Base-by-base conservation (phyloP, 2,113 vertebrate genomes). In the Cebidichthys violaceus region DNA sequence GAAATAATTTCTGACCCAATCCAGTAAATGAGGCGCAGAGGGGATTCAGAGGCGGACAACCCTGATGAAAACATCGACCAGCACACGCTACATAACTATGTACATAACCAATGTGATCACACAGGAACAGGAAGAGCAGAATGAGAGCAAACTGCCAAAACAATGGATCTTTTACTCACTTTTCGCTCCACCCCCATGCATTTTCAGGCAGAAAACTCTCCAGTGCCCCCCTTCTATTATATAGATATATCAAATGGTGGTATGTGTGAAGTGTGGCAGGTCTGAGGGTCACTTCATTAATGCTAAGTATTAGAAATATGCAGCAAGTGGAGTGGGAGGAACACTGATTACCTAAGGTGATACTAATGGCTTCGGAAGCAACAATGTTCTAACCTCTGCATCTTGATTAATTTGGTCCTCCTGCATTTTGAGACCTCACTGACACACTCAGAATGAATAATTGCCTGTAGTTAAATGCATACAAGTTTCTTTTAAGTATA, bases 1-100 rank as follows among this genome's bases (percentile, higher is more conserved):
- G 66, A 82, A 81, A 83, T 88, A 43, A 77, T 82, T 74, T 70
- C 75, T 82, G 59, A 83, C 64, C 79, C 50, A 15, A 31, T 75
- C 59, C 39, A 64, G 52, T 43, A 80, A 82, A 70, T 35, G 20
- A 64, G 50, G 39, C n/a, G 17, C 9, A 10, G 71, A 39, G 10
- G 37, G 72, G 11, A 52, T 39, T 37, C 61, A 60, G 57, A 81
- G 41, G 52, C 69, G 41, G 35, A 27, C 45, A 54, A 2, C 39
- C 6, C 4, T 33, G 62, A 84, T 86, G 69, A 86, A 74, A 67
- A 86, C 66, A 50, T 78, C 0, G 9, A n/a, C 57, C 65, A 37
- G 66, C 72, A 52, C 20, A 35, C 35, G 9, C 57, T 29, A 27
- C 31, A 59, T 33, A 5, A 27, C 31, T 29, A 31, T 55, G 15